Base-by-base conservation (phyloP, 2,113 vertebrate species). In the Marcusenius ussheri region DNA sequence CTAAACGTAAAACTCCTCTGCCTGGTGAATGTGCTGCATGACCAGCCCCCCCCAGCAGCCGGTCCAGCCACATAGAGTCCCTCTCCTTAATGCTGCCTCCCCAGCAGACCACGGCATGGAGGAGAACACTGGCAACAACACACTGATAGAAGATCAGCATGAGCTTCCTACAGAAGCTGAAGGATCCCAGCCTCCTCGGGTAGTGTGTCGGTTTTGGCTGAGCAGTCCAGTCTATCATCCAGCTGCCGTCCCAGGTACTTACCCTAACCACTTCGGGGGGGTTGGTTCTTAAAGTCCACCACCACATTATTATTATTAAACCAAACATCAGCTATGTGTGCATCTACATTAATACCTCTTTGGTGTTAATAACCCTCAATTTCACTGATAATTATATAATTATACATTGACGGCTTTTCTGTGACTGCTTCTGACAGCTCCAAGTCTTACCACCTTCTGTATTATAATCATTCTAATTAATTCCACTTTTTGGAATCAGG, bases 391-490 rank as follows among this genome's bases (percentile, higher is more conserved):
- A 70, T 70, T 70, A 31, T 85, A 83, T 74, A 6, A 19, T 24
- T 42, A 90, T 51, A 90, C 45, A 80, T 39, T 7, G 6, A 27
- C 17, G 9, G 50, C n/a, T 24, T 83, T 53, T 39, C 39, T 46
- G 15, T 10, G 1, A 49, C 49, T 84, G 70, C 42, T 74, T 88
- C 85, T 85, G 53, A 58, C 53, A 88, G 24, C 80, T 70, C 88
- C 15, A 6, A 31, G 49, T 90, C 83, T 91, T 89, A 90, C 90
- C 85, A 88, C 89, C 88, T 91, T 87, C 66, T 31, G 13, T 77
- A n/a, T 90, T 90, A 92, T 83, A 89, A 92, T 92, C 89, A 85
- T 89, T 90, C 56, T 35, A 86, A 86, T 86, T 86, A 49, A 86
- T 51, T 86, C 47, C 47, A 27, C 47, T 27, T 86, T 86, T 86